Conservation (phyloP, 2,797 vertebrate species). For the Delichon dasypus region DNA sequence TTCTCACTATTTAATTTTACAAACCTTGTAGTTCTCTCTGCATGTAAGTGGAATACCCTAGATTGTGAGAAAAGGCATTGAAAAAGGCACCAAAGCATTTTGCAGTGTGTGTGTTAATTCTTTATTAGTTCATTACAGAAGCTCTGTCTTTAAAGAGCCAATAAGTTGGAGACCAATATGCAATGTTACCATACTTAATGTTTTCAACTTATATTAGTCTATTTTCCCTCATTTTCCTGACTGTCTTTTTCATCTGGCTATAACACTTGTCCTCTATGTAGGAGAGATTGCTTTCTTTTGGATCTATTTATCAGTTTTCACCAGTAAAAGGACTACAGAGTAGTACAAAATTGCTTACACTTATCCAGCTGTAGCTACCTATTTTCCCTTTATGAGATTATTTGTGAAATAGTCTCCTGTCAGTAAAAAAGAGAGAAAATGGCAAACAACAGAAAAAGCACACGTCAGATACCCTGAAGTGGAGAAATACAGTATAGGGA, state of each 20-base stretch:
- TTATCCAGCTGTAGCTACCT: neutral
- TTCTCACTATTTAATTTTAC: neutral
- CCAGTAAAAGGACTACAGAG: neutral
- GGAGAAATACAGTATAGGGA: neutral
- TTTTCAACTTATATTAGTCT: neutral
- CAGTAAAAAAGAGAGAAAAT: slow-evolving; percentile 3
- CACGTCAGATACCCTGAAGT: neutral
- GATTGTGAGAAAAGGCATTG: neutral
- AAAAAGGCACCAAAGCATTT: neutral
- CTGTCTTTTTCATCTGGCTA: neutral
- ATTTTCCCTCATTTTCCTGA: neutral
- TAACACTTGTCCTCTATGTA: neutral
- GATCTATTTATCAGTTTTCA: neutral
- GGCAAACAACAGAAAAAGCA: neutral
- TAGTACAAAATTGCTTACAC: neutral
- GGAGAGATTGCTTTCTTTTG: neutral
- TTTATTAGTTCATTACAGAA: neutral
- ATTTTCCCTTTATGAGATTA: neutral
- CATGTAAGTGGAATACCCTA: neutral
- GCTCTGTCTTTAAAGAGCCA: neutral
- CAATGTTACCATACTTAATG: neutral
- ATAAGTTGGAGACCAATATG: neutral
- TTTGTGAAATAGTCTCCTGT: neutral
- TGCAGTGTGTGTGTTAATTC: neutral
- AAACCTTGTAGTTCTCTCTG: neutral